Conservation (phyloP, 2,888 invertebrate species). For the Junonia oenone region DNA sequence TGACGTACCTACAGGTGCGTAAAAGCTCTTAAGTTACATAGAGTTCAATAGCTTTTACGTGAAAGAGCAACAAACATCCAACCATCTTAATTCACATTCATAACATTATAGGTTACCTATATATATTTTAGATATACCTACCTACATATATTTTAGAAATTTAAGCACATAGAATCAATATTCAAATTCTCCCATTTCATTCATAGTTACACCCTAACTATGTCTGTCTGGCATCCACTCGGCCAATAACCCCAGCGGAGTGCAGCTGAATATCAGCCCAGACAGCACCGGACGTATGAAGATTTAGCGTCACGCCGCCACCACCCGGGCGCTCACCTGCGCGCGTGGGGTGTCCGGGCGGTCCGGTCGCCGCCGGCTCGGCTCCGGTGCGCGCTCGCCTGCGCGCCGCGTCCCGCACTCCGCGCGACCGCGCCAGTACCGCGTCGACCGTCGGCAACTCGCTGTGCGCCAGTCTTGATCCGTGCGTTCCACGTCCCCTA, state of each 20-base stretch:
- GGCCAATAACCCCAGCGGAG: not conserved
- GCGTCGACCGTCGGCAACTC: not conserved
- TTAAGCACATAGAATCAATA: not conserved
- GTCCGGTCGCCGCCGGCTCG: not conserved
- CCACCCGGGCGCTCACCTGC: not conserved
- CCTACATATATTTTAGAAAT: too few species aligned
- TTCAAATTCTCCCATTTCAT: not conserved
- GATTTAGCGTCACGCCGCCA: not conserved
- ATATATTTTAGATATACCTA: too few species aligned
- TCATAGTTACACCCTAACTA: not conserved
- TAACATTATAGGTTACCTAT: too few species aligned
- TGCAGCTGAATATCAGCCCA: not conserved
- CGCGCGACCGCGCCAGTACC: not conserved
- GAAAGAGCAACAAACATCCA: too few species aligned
- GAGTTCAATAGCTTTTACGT: too few species aligned
- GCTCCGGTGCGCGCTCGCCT: not conserved
- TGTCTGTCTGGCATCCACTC: not conserved
- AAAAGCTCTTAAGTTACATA: too few species aligned
- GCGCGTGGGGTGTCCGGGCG: not conserved
- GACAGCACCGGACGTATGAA: not conserved
- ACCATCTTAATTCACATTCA: too few species aligned
- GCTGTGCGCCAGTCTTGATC: slow-evolving; percentile 11
- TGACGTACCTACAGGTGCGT: too few species aligned
- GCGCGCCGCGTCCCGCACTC: slow-evolving; percentile 4
- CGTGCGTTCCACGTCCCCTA: not conserved